phyloP scores from a whole-genome alignment of 2,113 vertebrate genomes.

The Indicator maculatus region DNA sequence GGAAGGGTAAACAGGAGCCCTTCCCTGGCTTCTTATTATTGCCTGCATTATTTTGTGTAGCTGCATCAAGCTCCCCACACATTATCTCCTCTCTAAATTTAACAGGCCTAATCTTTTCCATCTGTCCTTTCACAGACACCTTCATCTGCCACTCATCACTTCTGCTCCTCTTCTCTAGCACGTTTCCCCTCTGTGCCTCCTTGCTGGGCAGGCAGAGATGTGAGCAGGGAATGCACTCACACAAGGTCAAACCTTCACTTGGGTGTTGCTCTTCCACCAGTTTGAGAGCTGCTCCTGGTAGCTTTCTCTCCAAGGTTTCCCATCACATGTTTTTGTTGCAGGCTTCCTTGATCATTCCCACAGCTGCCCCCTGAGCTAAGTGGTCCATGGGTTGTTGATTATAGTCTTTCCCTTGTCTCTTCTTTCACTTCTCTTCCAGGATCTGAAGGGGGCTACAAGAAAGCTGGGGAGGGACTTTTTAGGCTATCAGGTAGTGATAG shows the following conservation, averaged over 20 bases:
- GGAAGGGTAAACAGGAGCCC: not conserved
- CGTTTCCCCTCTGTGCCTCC: not conserved
- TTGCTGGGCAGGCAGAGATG: not conserved
- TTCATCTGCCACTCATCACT: not conserved
- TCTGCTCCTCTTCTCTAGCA: not conserved
- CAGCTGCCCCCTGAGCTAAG: not conserved
- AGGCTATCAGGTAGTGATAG: too few relatives aligned
- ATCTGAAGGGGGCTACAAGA: too few relatives aligned
- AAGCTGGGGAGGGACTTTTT: too few relatives aligned
- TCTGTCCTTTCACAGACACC: slow-evolving; percentile 28
- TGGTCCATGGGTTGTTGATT: not conserved
- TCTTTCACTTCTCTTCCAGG: not conserved
- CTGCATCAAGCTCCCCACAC: not conserved
- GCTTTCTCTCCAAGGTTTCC: not conserved
- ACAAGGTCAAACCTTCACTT: rapidly evolving
- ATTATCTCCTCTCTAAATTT: slow-evolving; percentile 15
- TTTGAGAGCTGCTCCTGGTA: not conserved
- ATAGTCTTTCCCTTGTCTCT: not conserved
- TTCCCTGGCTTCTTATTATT: not conserved
- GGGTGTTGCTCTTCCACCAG: not conserved
- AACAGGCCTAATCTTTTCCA: slow-evolving; percentile 15
- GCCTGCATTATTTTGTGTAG: not conserved
- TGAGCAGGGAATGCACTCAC: not conserved
- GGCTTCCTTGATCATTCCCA: not conserved
- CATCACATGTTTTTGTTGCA: not conserved